phyloP scores from a whole-genome alignment of 2,113 vertebrate species.

The Tetraodon nigroviridis region DNA sequence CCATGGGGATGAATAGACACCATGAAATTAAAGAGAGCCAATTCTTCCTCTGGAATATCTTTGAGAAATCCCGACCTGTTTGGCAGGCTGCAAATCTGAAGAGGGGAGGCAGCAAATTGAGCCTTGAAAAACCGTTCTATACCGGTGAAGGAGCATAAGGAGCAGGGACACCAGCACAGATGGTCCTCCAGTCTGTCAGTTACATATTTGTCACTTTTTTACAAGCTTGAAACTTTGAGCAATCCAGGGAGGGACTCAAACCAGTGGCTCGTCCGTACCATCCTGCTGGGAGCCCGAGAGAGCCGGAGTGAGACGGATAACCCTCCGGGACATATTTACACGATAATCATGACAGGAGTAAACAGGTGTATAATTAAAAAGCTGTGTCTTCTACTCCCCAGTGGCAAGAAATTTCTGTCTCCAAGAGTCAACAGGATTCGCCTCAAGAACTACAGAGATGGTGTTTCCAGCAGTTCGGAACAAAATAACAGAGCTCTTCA shows the following conservation, averaged over 20 bases:
- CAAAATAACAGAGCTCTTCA: slow-evolving; percentile 24
- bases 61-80: slow-evolving; percentile 18
- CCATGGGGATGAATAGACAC: too few species aligned
- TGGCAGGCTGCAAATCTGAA: slow-evolving; percentile 5
- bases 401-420: slow-evolving; percentile 53
- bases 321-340: slow-evolving; percentile 49
- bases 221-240: slow-evolving; percentile 4
- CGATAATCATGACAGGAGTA: slow-evolving; percentile 66
- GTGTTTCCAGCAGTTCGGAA: slow-evolving; percentile 33
- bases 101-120: slow-evolving; percentile 25
- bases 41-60: slow-evolving; percentile 12
- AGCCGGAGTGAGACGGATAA: slow-evolving; percentile 8
- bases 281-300: slow-evolving; percentile 11
- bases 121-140: slow-evolving; percentile 5
- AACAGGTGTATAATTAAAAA: slow-evolving; percentile 70
- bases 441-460: slow-evolving; percentile 22
- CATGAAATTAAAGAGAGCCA: not conserved
- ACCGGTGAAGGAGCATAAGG: slow-evolving; percentile 26
- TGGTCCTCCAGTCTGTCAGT: slow-evolving; percentile 11
- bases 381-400: slow-evolving; percentile 50
- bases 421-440: slow-evolving; percentile 35
- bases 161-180: slow-evolving; percentile 12
- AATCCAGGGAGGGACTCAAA: slow-evolving; percentile 8
- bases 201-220: slow-evolving; percentile 21
- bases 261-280: not conserved